Evolutionary conservation across 2,888 invertebrate species (phyloP).

Genomic region (Morinoia aosen): DNA sequence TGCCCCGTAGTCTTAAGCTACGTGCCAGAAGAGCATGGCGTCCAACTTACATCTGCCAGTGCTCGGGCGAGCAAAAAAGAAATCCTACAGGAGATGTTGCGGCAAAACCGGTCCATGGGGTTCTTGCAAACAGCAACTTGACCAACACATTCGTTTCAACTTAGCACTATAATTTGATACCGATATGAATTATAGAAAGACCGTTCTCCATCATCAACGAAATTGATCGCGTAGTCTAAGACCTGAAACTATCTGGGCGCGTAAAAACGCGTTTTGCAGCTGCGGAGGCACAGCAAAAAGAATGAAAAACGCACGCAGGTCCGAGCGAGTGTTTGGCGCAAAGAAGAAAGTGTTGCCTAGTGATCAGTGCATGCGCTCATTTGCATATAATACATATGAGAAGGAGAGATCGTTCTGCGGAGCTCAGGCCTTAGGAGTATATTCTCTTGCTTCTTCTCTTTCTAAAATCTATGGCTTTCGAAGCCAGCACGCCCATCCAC

Average conservation of each 20-base stretch:
- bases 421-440: background rate
- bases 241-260: background rate
- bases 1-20: background rate
- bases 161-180: conserved; percentile 46
- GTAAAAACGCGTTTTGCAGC: conserved; percentile 39
- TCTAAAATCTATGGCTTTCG: conserved; percentile 46
- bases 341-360: conserved; percentile 32
- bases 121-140: conserved; percentile 24
- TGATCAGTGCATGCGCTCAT: conserved; percentile 51
- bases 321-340: conserved; percentile 29
- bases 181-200: conserved; percentile 52
- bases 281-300: background rate
- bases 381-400: conserved; percentile 50
- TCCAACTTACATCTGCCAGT: background rate
- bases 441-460: background rate
- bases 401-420: conserved; percentile 18
- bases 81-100: background rate
- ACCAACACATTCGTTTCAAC: conserved; percentile 44
- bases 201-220: conserved; percentile 41
- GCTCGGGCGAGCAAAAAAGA: background rate
- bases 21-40: background rate
- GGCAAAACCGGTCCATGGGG: conserved; percentile 32
- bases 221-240: conserved; percentile 1
- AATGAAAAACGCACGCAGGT: background rate
- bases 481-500: background rate